Percentiles rank a stretch among this genome's conserved stretches.
Conservation (phyloP, 2,888 invertebrate genomes). For the Habroteleia sp. region DNA sequence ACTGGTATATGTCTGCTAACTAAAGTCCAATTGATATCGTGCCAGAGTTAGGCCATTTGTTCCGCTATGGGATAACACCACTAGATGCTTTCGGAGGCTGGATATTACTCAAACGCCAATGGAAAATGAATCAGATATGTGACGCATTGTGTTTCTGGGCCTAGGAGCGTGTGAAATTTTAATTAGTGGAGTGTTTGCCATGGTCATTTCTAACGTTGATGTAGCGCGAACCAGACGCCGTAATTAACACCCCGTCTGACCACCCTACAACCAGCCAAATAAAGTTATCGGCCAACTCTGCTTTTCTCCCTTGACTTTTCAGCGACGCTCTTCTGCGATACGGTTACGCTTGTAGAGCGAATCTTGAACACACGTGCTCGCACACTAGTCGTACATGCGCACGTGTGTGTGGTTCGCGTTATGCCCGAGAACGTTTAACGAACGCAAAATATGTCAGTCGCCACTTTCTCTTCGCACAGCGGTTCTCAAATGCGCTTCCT, state of each 20-base stretch:
- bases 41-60: too few species aligned
- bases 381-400: conserved; percentile 19
- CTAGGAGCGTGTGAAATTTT: conserved; percentile 41
- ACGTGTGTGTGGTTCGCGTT: conserved; percentile 40
- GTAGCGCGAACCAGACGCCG: conserved; percentile 62
- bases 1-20: too few species aligned
- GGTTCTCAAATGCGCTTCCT: conserved; percentile 79
- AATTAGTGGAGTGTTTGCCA: conserved; percentile 46
- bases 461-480: conserved; percentile 79
- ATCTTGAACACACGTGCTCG: conserved; percentile 28
- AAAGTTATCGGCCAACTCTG: conserved; percentile 68
- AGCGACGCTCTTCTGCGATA: conserved; percentile 42
- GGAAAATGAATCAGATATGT: too few species aligned
- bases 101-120: too few species aligned
- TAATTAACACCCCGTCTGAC: conserved; percentile 66
- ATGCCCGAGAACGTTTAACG: conserved; percentile 64
- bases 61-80: too few species aligned
- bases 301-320: conserved; percentile 35
- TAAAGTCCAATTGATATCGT: too few species aligned
- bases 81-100: too few species aligned
- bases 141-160: too few species aligned
- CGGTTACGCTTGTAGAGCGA: conserved; percentile 27
- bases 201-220: conserved; percentile 62
- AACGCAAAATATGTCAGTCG: conserved; percentile 68
- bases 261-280: conserved; percentile 67